Base-by-base conservation (phyloP, 2,797 vertebrate species). In the Synanceia verrucosa region DNA sequence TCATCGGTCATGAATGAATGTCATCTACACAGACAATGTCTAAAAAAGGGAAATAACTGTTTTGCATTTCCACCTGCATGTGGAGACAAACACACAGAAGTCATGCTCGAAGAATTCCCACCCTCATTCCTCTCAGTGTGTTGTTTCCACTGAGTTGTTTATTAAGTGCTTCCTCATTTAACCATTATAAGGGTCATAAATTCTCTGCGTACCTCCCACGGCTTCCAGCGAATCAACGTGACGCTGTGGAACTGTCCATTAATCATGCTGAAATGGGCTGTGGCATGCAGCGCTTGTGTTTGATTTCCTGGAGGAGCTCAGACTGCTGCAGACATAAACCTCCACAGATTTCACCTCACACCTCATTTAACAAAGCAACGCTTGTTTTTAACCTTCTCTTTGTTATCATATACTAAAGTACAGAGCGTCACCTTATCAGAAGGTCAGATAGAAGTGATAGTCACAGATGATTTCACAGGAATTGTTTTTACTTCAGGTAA, bases 41-140 rank as follows among this genome's bases (percentile, higher is more conserved):
- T 73, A 43, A 50, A 77, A 68, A 79, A 76, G 81, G 82, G 9
- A n/a, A n/a, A n/a, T n/a, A n/a, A n/a, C n/a, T n/a, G n/a, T 44
- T 68, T 60, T 57, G 12, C 43, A 28, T 23, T 34, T 65, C 55
- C n/a, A 48, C 65, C 31, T 37, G 60, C 75, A 16, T 12, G 18
- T 31, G 39, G 1, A 14, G 51, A 71, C 5, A 50, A 52, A 59
- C n/a, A 70, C 1, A 8, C 10, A 31, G 33, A 63, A 36, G 73
- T 76, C 71, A 76, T 50, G 41, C 14, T 0, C 7, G 2, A 59
- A 58, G 70, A 78, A 74, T 76, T 55, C 33, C 60, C 5, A 13
- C 44, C 39, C 9, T 44, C 60, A 2, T 24, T 56, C 58, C n/a
- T 66, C 70, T 67, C 47, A 39, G 50, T 12, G 7, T 59, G 70